A percentile compares a stretch with the other conserved stretches of the same genome.
Conservation (phyloP, 2,113 vertebrate species). For the Petrocephalus microphthalmus region DNA sequence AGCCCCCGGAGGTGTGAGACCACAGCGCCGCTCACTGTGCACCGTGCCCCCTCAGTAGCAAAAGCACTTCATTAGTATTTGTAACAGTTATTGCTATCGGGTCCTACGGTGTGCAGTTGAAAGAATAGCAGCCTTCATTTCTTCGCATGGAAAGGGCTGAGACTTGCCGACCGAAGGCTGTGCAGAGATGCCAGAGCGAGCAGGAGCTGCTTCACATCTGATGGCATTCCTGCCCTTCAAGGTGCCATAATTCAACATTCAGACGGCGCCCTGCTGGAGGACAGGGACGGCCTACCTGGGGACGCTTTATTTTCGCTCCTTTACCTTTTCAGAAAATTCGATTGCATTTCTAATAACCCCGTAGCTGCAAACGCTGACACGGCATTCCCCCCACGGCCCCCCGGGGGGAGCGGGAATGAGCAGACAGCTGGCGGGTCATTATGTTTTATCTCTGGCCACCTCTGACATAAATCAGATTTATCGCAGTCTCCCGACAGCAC, state of each 20-base stretch:
- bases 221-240: neutral
- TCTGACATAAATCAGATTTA: conserved; percentile 15
- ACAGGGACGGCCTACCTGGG: neutral
- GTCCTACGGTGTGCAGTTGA: neutral
- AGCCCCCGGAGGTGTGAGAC: neutral
- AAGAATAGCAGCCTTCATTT: neutral
- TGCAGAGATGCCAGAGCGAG: neutral
- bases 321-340: conserved; percentile 1
- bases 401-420: neutral
- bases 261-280: neutral
- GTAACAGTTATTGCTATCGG: neutral
- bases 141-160: neutral
- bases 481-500: neutral
- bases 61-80: neutral
- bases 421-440: conserved; percentile 18
- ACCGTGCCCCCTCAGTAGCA: neutral
- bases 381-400: neutral
- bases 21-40: neutral
- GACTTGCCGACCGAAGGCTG: neutral
- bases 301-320: neutral
- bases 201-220: neutral
- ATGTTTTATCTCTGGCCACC: neutral
- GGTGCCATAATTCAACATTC: neutral
- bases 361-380: neutral
- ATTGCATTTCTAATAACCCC: conserved; percentile 17